These are phyloP conservation scores for Hanleya hanleyi DNA, from an alignment of 2,888 invertebrate genomes.

Conservation along the genomic window DNA sequence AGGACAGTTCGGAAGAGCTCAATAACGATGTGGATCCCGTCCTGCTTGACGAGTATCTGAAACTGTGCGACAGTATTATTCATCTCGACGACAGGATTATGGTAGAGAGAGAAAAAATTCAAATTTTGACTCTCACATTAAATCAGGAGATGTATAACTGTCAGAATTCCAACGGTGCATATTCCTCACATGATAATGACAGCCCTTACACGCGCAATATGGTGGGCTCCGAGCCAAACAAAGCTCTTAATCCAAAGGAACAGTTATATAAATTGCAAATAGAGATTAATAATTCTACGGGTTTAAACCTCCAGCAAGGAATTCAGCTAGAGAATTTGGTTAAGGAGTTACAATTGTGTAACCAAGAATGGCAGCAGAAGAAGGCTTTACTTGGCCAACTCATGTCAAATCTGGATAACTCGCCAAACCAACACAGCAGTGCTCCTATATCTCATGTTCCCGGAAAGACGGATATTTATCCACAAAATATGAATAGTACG, in stretches of 20 bases:
- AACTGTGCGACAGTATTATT: conserved; percentile 83
- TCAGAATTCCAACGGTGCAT: not conserved
- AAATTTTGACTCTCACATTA: conserved; percentile 76
- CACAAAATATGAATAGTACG: too few relatives aligned
- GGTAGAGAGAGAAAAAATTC: conserved; percentile 83
- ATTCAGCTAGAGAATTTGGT: not conserved
- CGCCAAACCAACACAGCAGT: too few relatives aligned
- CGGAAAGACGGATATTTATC: too few relatives aligned
- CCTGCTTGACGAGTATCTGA: conserved; percentile 79
- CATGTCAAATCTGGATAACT: too few relatives aligned
- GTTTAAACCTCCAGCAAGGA: not conserved
- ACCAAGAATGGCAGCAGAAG: conserved; percentile 6
- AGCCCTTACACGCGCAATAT: not conserved
- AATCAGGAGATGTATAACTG: not conserved
- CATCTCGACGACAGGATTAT: conserved; percentile 83
- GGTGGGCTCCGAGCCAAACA: not conserved
- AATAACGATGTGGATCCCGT: conserved; percentile 78
- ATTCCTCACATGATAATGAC: conserved; percentile 7
- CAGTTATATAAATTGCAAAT: not conserved
- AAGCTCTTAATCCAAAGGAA: not conserved
- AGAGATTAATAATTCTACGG: not conserved
- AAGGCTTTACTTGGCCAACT: not conserved
- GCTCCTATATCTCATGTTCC: too few relatives aligned
- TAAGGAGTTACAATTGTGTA: not conserved
- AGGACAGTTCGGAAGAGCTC: conserved; percentile 73